Evolutionary conservation across 2,888 invertebrate genomes (phyloP).

Genomic region (Heteropelma amictum): DNA sequence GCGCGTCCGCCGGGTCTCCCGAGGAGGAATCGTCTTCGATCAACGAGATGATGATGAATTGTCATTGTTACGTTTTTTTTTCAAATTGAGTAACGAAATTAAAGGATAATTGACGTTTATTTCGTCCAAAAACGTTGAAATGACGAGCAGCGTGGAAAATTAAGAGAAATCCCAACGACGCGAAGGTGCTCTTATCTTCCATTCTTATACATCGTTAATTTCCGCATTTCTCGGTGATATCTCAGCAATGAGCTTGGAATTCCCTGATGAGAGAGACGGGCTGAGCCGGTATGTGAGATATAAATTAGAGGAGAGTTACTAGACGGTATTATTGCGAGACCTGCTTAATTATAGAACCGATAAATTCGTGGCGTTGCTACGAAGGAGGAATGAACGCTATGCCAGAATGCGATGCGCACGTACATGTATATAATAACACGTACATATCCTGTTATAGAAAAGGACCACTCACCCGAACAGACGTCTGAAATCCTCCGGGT

Average conservation of each 20-base stretch:
- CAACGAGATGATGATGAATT: too few species aligned
- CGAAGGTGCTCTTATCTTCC: background rate
- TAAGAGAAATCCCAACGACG: background rate
- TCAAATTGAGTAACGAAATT: too few species aligned
- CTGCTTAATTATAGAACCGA: constrained; percentile 76
- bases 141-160: background rate
- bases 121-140: background rate
- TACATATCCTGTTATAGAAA: background rate
- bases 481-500: constrained; percentile 70
- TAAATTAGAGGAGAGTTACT: constrained; percentile 70
- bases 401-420: constrained; percentile 18
- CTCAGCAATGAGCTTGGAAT: constrained; percentile 3
- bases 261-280: constrained; percentile 4
- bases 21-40: too few species aligned
- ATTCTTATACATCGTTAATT: constrained; percentile 15
- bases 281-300: constrained; percentile 59
- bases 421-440: too few species aligned
- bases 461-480: constrained; percentile 60
- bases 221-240: background rate
- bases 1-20: too few species aligned
- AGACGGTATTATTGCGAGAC: constrained; percentile 62
- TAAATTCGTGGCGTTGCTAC: constrained; percentile 69
- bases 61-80: too few species aligned
- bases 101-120: too few species aligned
- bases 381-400: constrained; percentile 41